A percentile compares a stretch with the other conserved stretches of the same genome.
These are phyloP conservation scores for Drosophila santomea DNA, from an alignment of 1,140 invertebrate species.

Conservation along the genomic window DNA sequence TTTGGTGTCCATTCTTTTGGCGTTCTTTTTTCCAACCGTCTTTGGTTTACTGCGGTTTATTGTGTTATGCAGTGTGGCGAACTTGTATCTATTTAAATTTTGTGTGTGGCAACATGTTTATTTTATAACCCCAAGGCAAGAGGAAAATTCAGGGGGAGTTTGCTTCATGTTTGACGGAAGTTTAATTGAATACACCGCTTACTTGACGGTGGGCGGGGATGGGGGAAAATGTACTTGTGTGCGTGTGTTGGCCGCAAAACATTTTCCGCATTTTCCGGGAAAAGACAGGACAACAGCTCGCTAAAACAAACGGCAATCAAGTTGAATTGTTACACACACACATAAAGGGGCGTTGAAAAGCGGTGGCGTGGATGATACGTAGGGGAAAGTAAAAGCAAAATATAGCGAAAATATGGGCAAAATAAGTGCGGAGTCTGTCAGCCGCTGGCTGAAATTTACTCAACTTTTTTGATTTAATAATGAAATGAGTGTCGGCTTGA, in stretches of 20 bases:
- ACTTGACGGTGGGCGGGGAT: conserved; percentile 32
- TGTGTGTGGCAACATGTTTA: conserved; percentile 84
- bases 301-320: conserved; percentile 82
- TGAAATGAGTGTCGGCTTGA: conserved; percentile 58
- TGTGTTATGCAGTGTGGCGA: conserved; percentile 79
- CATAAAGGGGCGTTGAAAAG: not conserved
- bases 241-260: conserved; percentile 77
- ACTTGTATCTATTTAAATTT: conserved; percentile 85
- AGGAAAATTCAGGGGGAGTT: conserved; percentile 7
- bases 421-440: conserved; percentile 25
- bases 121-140: conserved; percentile 81
- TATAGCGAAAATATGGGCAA: conserved; percentile 28
- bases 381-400: conserved; percentile 5
- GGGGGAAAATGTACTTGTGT: conserved; percentile 19
- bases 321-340: conserved; percentile 70
- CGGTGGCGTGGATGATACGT: not conserved
- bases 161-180: conserved; percentile 79
- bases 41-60: conserved; percentile 73
- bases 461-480: conserved; percentile 81
- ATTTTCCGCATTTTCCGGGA: conserved; percentile 61
- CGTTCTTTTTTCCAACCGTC: conserved; percentile 9
- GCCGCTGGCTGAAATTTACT: conserved; percentile 69
- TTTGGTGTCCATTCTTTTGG: conserved; percentile 7
- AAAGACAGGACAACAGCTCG: conserved; percentile 44
- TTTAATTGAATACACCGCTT: conserved; percentile 83